Conservation (phyloP, 2,888 invertebrate genomes). For the Mesochorus sp. region DNA sequence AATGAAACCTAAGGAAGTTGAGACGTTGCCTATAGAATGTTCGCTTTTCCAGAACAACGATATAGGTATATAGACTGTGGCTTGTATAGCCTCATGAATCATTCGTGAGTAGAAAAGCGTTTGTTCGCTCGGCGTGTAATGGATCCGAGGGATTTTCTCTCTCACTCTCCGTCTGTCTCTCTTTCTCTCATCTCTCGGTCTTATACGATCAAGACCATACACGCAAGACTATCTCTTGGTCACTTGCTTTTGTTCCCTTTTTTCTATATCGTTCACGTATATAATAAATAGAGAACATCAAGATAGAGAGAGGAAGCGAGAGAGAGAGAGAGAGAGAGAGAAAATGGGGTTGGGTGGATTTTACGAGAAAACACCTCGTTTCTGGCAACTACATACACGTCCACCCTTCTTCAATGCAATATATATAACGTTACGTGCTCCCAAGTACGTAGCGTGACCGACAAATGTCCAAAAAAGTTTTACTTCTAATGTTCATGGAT, state of each 20-base stretch:
- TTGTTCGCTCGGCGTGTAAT: slow-evolving; percentile 41
- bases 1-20: slow-evolving; percentile 22
- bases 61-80: neutral
- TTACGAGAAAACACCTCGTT: neutral
- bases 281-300: neutral
- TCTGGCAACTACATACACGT: neutral
- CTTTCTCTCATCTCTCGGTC: neutral
- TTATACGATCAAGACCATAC: slow-evolving; percentile 38
- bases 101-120: slow-evolving; percentile 44
- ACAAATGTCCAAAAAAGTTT: neutral
- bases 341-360: neutral
- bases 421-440: neutral
- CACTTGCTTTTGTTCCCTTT: slow-evolving; percentile 43
- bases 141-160: slow-evolving; percentile 30
- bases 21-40: slow-evolving; percentile 24
- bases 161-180: slow-evolving; percentile 11
- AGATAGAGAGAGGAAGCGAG: neutral
- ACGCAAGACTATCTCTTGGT: slow-evolving; percentile 40
- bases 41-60: slow-evolving; percentile 34
- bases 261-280: slow-evolving; percentile 4
- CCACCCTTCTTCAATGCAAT: neutral
- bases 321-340: neutral
- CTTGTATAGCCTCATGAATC: slow-evolving; percentile 50
- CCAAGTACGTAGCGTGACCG: neutral
- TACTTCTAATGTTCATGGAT: too few species aligned